Evolutionary conservation across 2,113 vertebrate genomes (phyloP).

Genomic region (Microtus ochrogaster): DNA sequence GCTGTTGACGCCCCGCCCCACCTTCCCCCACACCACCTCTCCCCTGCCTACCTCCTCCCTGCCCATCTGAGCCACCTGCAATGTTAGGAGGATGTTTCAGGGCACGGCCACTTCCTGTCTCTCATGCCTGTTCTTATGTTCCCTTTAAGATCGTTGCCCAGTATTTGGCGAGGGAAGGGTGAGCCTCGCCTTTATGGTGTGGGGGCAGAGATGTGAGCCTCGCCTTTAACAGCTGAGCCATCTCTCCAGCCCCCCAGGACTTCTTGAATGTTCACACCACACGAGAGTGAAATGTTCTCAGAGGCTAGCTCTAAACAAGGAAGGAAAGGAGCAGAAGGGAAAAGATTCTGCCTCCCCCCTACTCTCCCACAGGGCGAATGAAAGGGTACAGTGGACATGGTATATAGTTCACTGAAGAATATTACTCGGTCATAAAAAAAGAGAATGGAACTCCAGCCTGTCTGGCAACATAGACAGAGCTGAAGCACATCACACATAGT

Average conservation of each 20-base stretch:
- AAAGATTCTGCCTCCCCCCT: not conserved
- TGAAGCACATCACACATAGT: not conserved
- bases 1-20: fast-evolving
- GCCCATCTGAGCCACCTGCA: not conserved
- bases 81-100: not conserved
- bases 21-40: no score
- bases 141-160: not conserved
- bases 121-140: not conserved
- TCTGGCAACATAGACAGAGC: not conserved
- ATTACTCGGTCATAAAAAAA: not conserved
- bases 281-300: not conserved
- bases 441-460: not conserved
- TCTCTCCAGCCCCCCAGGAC: not conserved
- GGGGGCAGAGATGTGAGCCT: not conserved
- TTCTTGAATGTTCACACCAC: not conserved
- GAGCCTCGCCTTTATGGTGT: not conserved
- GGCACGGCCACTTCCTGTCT: not conserved
- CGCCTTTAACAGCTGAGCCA: not conserved
- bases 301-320: not conserved
- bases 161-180: not conserved
- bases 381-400: not conserved
- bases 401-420: not conserved
- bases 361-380: not conserved
- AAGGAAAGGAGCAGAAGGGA: not conserved
- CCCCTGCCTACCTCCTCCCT: no score